Evolutionary conservation across 2,888 invertebrate species (phyloP).

Genomic region (Ernsta delagoae): DNA sequence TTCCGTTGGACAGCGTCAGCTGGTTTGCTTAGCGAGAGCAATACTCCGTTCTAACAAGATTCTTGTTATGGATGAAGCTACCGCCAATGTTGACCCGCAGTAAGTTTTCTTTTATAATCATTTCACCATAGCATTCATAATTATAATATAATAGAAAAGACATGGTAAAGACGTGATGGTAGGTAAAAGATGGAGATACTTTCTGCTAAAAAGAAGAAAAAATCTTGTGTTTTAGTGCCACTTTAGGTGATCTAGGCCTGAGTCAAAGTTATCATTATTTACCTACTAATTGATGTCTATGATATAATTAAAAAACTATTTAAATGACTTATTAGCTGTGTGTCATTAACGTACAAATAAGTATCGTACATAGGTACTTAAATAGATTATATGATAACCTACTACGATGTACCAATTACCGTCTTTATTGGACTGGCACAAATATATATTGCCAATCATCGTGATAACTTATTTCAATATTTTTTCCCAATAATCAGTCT

Average conservation of each 20-base stretch:
- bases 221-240: too few species aligned
- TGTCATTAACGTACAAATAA: slow-evolving; percentile 7
- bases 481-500: slow-evolving; percentile 14
- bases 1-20: slow-evolving; percentile 92
- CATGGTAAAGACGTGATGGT: background rate
- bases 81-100: slow-evolving; percentile 85
- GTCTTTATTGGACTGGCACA: slow-evolving; percentile 24
- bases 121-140: too few species aligned
- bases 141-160: too few species aligned
- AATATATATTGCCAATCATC: slow-evolving; percentile 25
- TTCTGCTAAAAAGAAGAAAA: too few species aligned
- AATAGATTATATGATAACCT: slow-evolving; percentile 13
- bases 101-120: slow-evolving; percentile 59
- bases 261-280: too few species aligned
- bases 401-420: slow-evolving; percentile 16
- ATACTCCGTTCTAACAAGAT: slow-evolving; percentile 89
- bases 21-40: slow-evolving; percentile 92
- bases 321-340: background rate
- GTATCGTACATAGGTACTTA: background rate
- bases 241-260: too few species aligned
- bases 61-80: slow-evolving; percentile 87
- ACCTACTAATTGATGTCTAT: too few species aligned
- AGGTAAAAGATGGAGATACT: background rate
- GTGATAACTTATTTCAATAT: slow-evolving; percentile 20
- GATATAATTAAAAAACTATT: too few species aligned